A percentile compares a stretch with the other conserved stretches of the same genome.
Conservation (phyloP, 1,140 invertebrate genomes). For the Bombus confusus region DNA sequence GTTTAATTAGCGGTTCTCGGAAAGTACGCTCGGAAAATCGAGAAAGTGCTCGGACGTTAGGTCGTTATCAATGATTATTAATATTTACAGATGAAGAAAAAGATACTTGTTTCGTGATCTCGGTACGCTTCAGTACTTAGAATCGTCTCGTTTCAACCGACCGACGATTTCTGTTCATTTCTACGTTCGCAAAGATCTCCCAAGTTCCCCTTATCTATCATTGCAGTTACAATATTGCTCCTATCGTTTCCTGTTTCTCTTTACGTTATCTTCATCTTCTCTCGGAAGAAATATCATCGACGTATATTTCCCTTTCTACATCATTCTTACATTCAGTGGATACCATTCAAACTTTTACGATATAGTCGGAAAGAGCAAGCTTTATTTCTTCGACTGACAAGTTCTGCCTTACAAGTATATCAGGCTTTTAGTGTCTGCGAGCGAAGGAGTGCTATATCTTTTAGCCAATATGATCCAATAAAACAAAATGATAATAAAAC, state of each 20-base stretch:
- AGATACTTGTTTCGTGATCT: neutral
- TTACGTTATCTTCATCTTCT: conserved; percentile 30
- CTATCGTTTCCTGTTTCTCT: conserved; percentile 10
- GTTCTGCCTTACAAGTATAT: neutral
- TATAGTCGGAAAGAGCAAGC: neutral
- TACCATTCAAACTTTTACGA: neutral
- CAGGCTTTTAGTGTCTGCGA: neutral
- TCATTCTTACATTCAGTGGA: neutral
- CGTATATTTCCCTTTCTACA: neutral
- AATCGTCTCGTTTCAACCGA: neutral
- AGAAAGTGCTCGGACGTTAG: neutral
- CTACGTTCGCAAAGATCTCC: conserved; percentile 5
- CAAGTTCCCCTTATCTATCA: conserved; percentile 14
- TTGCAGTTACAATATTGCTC: neutral
- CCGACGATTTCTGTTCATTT: neutral
- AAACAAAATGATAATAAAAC: neutral
- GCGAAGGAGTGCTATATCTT: neutral
- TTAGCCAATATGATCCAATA: neutral
- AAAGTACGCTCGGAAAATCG: neutral
- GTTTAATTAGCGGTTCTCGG: neutral
- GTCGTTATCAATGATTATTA: neutral
- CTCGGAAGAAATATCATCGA: conserved; percentile 25
- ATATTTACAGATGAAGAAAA: neutral
- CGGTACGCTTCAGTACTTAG: neutral
- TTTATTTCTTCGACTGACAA: neutral